Evolutionary conservation across 1,140 invertebrate species (phyloP).

Genomic region (Dufourea novaeangliae): DNA sequence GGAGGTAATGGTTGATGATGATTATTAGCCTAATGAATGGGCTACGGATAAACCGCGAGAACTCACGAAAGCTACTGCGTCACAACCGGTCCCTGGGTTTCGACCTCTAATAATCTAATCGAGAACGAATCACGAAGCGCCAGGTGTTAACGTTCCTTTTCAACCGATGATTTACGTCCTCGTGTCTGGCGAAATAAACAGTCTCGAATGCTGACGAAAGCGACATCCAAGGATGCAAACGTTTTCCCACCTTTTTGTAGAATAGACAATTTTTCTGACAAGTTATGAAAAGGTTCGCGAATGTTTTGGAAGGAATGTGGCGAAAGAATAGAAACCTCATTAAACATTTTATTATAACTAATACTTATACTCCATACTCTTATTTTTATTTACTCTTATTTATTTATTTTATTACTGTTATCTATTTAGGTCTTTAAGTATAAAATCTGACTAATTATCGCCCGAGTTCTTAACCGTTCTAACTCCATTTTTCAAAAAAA

Average conservation of each 20-base stretch:
- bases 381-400: no score
- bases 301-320: no score
- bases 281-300: background rate
- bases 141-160: background rate
- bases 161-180: background rate
- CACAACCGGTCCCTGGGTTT: constrained; percentile 9
- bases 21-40: constrained; percentile 51
- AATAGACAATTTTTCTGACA: background rate
- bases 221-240: background rate
- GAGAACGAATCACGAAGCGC: background rate
- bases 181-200: background rate
- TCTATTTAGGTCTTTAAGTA: no score
- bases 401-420: no score
- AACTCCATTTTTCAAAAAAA: no score
- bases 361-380: no score
- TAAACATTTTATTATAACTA: no score
- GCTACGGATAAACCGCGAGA: background rate
- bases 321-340: no score
- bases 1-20: constrained; percentile 31
- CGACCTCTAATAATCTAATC: constrained; percentile 30
- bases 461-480: no score
- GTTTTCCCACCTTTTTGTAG: background rate
- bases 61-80: background rate
- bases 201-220: background rate
- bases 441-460: no score